Evolutionary conservation across 2,113 vertebrate species (phyloP).

Genomic region (Oceanodroma tethys): DNA sequence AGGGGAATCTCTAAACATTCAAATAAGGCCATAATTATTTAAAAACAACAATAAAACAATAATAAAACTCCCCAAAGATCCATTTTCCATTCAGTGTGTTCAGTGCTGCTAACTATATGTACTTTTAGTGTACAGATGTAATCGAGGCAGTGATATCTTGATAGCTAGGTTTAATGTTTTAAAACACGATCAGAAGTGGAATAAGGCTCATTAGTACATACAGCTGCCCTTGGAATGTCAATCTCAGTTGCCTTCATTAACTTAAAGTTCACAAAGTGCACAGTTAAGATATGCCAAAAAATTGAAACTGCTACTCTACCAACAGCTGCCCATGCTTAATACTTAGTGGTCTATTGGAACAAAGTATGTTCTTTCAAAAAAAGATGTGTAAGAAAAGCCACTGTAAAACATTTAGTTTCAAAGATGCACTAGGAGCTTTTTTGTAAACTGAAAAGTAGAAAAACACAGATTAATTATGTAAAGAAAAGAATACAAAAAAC

Average conservation of each 20-base stretch:
- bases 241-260: conserved; percentile 76
- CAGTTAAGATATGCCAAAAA: conserved; percentile 79
- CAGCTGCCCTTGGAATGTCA: conserved; percentile 84
- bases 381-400: conserved; percentile 73
- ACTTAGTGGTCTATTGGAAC: conserved; percentile 82
- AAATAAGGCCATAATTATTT: conserved; percentile 83
- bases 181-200: conserved; percentile 61
- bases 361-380: conserved; percentile 67
- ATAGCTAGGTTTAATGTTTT: conserved; percentile 47
- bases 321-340: conserved; percentile 84
- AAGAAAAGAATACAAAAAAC: conserved; percentile 80
- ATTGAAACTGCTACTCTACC: conserved; percentile 78
- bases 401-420: conserved; percentile 79
- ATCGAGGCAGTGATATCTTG: conserved; percentile 67
- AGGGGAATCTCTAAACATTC: conserved; percentile 74
- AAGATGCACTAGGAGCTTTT: conserved; percentile 75
- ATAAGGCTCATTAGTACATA: conserved; percentile 79
- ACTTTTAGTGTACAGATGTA: conserved; percentile 66
- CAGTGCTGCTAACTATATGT: conserved; percentile 84
- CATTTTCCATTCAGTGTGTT: conserved; percentile 69
- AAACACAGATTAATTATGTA: conserved; percentile 73
- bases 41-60: conserved; percentile 81
- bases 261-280: conserved; percentile 85
- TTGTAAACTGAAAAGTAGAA: conserved; percentile 76
- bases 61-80: conserved; percentile 74